Conservation (phyloP, 2,113 vertebrate species). For the Barbus barbus region DNA sequence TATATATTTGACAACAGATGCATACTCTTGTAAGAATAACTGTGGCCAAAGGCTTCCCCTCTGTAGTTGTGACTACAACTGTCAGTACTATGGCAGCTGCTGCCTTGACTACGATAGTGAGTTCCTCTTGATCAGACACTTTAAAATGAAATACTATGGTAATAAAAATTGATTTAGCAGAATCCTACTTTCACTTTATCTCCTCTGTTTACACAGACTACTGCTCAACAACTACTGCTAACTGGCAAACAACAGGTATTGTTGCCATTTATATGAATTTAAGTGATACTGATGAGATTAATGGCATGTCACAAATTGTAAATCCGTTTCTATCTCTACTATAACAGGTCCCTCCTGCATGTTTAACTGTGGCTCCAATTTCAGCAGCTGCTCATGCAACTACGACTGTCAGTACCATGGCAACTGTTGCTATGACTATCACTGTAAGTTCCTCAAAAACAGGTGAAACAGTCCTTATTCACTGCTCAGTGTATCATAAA, state of each 20-base stretch:
- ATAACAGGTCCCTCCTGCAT: background rate
- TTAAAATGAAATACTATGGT: background rate
- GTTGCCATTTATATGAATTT: background rate
- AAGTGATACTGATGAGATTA: background rate
- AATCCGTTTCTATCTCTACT: background rate
- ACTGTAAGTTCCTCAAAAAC: background rate
- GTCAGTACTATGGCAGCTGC: conserved; percentile 56
- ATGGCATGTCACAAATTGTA: background rate
- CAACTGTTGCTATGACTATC: conserved; percentile 48
- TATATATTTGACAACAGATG: background rate
- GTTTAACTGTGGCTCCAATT: background rate
- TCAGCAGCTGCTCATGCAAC: conserved; percentile 67
- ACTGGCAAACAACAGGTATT: background rate
- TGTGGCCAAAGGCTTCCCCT: conserved; percentile 72
- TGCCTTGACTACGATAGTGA: conserved; percentile 59
- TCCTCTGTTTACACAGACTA: background rate
- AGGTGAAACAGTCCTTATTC: background rate
- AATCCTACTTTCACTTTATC: background rate
- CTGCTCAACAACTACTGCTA: background rate
- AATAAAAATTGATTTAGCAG: background rate
- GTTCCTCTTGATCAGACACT: background rate
- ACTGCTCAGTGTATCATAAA: background rate
- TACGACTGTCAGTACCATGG: conserved; percentile 48
- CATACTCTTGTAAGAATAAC: conserved; percentile 43
- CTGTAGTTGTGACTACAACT: conserved; percentile 68